These are phyloP conservation scores for Rhineura floridana DNA, from an alignment of 2,113 vertebrate genomes.

Conservation along the genomic window DNA sequence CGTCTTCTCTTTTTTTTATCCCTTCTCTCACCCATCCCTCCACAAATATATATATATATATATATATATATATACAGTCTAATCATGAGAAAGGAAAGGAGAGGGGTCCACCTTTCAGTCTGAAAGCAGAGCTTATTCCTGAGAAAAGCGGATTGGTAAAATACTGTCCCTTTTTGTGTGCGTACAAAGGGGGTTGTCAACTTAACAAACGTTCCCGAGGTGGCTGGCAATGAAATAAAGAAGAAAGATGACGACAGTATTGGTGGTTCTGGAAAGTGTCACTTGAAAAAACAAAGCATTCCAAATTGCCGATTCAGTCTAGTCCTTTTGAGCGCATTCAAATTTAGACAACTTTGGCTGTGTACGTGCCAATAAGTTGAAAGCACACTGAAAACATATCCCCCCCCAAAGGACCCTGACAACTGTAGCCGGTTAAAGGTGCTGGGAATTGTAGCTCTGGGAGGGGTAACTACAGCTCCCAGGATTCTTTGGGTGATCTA, in stretches of 20 bases:
- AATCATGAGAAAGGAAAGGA: slow-evolving; percentile 1
- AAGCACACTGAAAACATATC: too few species aligned
- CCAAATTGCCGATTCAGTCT: background rate
- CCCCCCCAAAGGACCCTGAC: too few species aligned
- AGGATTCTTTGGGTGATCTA: too few species aligned
- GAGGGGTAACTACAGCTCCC: too few species aligned
- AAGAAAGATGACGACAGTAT: background rate
- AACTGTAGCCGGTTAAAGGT: too few species aligned
- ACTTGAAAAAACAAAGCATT: background rate
- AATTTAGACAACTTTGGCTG: too few species aligned
- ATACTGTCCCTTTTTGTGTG: background rate
- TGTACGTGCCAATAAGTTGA: too few species aligned
- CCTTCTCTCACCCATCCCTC: background rate
- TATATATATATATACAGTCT: background rate
- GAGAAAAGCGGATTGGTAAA: slow-evolving; percentile 40
- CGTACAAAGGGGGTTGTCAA: background rate
- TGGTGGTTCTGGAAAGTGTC: background rate
- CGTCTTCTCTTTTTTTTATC: background rate
- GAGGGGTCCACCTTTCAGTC: background rate
- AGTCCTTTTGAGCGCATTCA: background rate
- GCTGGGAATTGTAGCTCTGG: too few species aligned
- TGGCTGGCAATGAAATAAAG: background rate
- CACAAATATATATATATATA: too few species aligned
- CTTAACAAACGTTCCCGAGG: background rate
- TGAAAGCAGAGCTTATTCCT: slow-evolving; percentile 31